These are phyloP conservation scores for Clistopyga incitator DNA, from an alignment of 2,888 invertebrate genomes.

Conservation along the genomic window DNA sequence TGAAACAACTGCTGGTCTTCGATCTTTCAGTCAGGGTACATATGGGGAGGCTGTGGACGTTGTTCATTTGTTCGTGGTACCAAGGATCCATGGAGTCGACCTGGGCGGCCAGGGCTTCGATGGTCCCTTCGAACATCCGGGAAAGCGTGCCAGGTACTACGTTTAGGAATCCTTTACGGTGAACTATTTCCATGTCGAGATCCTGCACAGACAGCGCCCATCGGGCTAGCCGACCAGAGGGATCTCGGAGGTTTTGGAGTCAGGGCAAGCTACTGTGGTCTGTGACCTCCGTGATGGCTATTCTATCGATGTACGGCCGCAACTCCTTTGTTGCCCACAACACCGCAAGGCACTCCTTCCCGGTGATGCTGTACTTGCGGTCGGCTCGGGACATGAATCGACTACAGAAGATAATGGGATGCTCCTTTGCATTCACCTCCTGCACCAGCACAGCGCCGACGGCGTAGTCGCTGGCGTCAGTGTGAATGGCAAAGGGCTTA, in stretches of 20 bases:
- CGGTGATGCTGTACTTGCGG: no score
- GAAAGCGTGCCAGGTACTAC: constrained; percentile 61
- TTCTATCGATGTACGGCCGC: constrained; percentile 25
- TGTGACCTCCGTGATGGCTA: constrained; percentile 24
- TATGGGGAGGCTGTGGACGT: constrained; percentile 19
- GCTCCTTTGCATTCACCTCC: background rate
- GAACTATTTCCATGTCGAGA: constrained; percentile 48
- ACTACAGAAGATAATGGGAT: constrained; percentile 16
- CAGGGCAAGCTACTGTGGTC: constrained; percentile 36
- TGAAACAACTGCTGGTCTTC: constrained; percentile 37
- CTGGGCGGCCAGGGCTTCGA: background rate
- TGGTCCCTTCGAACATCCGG: constrained; percentile 15
- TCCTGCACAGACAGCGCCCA: constrained; percentile 45
- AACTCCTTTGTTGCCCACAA: constrained; percentile 49
- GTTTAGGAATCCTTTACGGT: constrained; percentile 22
- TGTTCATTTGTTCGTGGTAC: constrained; percentile 18
- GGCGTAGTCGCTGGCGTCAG: constrained; percentile 41
- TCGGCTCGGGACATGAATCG: constrained; percentile 18
- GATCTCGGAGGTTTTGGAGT: constrained; percentile 22
- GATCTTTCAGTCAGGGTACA: constrained; percentile 49
- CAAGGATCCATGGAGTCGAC: constrained; percentile 31
- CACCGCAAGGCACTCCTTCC: no score
- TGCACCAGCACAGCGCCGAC: constrained; percentile 29
- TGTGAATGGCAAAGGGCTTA: no score
- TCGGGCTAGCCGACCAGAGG: constrained; percentile 21